These are phyloP conservation scores for Tetraodon nigroviridis DNA, from an alignment of 2,113 vertebrate genomes.

Conservation along the genomic window DNA sequence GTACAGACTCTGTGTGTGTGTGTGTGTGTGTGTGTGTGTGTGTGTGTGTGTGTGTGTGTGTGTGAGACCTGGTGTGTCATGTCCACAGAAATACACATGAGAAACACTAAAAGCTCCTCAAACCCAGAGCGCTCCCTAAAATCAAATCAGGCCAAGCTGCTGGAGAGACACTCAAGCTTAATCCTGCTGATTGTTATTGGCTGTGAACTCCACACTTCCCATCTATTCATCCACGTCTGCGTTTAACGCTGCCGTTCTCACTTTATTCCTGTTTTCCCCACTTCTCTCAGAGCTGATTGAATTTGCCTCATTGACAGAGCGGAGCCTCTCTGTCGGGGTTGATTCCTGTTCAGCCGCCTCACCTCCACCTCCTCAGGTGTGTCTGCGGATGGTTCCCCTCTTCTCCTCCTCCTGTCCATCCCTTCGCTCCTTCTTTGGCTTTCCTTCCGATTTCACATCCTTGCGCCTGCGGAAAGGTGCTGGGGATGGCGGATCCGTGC, in stretches of 20 bases:
- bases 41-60: constrained; percentile 32
- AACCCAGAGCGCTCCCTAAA: neutral
- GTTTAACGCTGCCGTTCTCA: neutral
- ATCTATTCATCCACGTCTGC: no score
- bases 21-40: constrained; percentile 34
- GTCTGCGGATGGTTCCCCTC: neutral
- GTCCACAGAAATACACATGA: constrained; percentile 13
- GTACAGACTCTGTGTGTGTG: neutral
- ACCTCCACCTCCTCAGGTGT: neutral
- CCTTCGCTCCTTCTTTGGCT: neutral
- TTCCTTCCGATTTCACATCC: constrained; percentile 2
- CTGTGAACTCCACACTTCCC: no score
- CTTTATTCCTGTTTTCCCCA: neutral
- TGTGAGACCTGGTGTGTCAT: constrained; percentile 21
- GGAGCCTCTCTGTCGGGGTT: neutral
- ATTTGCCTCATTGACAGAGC: neutral
- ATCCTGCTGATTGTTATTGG: neutral
- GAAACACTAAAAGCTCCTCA: constrained; percentile 11
- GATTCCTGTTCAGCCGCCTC: neutral
- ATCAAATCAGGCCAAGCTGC: neutral
- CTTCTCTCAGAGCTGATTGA: neutral
- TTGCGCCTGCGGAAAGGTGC: constrained; percentile 36
- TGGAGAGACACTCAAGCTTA: neutral
- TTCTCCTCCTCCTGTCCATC: constrained; percentile 10
- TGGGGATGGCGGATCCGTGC: constrained; percentile 68